A percentile compares a stretch with the other conserved stretches of the same genome.
phyloP scores from a whole-genome alignment of 2,113 vertebrate genomes.

The Hucho hucho region DNA sequence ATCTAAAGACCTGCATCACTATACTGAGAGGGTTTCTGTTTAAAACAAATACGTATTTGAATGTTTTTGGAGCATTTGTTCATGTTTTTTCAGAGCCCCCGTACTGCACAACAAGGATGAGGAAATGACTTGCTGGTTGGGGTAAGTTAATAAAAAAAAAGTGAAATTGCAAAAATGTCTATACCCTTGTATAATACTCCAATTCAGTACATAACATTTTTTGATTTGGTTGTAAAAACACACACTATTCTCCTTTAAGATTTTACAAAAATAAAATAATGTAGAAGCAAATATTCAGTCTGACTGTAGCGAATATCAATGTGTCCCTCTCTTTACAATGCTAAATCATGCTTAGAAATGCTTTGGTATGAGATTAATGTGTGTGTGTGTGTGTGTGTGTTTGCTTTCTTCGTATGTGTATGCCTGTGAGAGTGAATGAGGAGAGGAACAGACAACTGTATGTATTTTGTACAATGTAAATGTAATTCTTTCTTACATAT shows the following conservation, averaged over 20 bases:
- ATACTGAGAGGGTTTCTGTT: too few species aligned
- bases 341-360: slow-evolving; percentile 15
- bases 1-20: too few species aligned
- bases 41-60: too few species aligned
- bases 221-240: too few species aligned
- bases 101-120: too few species aligned
- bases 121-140: too few species aligned
- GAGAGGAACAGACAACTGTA: slow-evolving; percentile 15
- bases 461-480: slow-evolving; percentile 62
- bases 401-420: slow-evolving; percentile 8
- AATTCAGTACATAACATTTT: too few species aligned
- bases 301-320: slow-evolving; percentile 35
- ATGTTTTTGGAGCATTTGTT: too few species aligned
- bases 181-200: too few species aligned
- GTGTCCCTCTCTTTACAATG: slow-evolving; percentile 14
- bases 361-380: slow-evolving; percentile 9
- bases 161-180: too few species aligned
- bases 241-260: background rate
- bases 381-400: background rate
- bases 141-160: too few species aligned
- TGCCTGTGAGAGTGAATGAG: slow-evolving; percentile 16
- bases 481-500: slow-evolving; percentile 56
- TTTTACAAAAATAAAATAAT: slow-evolving; percentile 37
- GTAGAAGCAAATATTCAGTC: slow-evolving; percentile 17
- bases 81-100: too few species aligned